These are phyloP conservation scores for Acrocera orbiculus DNA, from an alignment of 2,888 invertebrate genomes.

Conservation along the genomic window DNA sequence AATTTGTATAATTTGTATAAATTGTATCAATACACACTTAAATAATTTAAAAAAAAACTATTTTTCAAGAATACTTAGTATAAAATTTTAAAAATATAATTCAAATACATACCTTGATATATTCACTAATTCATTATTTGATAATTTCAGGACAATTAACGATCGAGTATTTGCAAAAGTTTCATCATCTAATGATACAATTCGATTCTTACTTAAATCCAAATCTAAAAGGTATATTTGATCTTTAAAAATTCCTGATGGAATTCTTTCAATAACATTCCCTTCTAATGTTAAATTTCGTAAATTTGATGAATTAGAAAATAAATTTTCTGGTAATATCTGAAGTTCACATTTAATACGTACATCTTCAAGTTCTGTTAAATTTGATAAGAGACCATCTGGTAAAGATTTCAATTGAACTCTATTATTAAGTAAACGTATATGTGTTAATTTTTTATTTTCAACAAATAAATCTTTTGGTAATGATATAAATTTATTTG, in stretches of 20 bases:
- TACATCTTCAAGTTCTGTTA: conserved; percentile 38
- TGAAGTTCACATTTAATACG: conserved; percentile 40
- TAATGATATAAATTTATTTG: conserved; percentile 46
- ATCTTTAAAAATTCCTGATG: conserved; percentile 42
- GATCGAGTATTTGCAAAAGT: conserved; percentile 39
- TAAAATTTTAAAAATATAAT: too few species aligned
- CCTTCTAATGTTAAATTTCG: conserved; percentile 41
- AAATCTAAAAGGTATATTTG: conserved; percentile 42
- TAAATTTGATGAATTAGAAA: conserved; percentile 40
- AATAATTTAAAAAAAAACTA: background rate
- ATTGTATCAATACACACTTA: background rate
- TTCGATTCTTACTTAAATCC: conserved; percentile 45
- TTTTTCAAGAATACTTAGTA: too few species aligned
- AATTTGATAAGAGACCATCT: conserved; percentile 39
- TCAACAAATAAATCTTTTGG: conserved; percentile 40
- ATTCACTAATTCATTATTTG: conserved; percentile 41
- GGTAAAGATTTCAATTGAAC: conserved; percentile 40
- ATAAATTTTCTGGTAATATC: conserved; percentile 41
- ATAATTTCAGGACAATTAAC: conserved; percentile 42
- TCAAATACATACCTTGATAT: conserved; percentile 39
- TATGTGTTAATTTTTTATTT: conserved; percentile 35
- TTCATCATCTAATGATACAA: conserved; percentile 39
- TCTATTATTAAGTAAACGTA: conserved; percentile 41
- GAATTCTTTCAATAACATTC: conserved; percentile 39
- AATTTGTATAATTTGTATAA: background rate